Base-by-base conservation (phyloP, 2,888 invertebrate species). In the Allygus modestus region DNA sequence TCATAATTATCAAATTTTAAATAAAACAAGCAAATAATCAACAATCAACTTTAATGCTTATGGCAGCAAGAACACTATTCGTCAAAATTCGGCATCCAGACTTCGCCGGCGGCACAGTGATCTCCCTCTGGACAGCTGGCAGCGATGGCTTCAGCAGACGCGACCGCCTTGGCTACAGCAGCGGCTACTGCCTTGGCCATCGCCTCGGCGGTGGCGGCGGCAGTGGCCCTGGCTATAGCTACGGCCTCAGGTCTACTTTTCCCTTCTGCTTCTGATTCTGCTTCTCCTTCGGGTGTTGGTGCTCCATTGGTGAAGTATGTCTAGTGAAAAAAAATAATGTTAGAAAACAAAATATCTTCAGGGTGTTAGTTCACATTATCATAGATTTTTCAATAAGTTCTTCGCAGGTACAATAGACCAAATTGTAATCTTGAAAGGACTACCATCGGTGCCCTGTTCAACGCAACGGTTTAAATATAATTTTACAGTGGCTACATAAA, bases 61-160 rank as follows among this genome's bases (percentile, higher is more conserved):
- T 37, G 4, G 5, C 37, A 37, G 9, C 37, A 37, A 37, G 5
- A 7, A 7, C 4, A 37, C 37, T 37, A 37, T 4, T 37, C 37
- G 9, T 15, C 12, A 15, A 12, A 46, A 2, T 15, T 15, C 46
- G 46, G 46, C 46, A 46, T 46, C 28, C 31, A 65, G 11, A 65
- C 2, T 2, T 65, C 65, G 28, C 28, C 28, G 31, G 65, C 65
- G 26, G 65, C 26, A 15, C 65, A 65, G 65, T 65, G 65, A 2
- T 65, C 65, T 0, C 65, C 65, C 28, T 65, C 65, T 0, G 65
- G 65, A 12, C 65, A 65, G 26, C 65, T 28, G 20, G 65, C 65
- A 15, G 65, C 65, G 17, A 28, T 65, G 15, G 65, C 65, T 28
- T 58, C 58, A 11, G 58, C 58, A 20, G 20, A 20, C 5, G 58